These are phyloP conservation scores for Yponomeuta malinellus DNA, from an alignment of 2,888 invertebrate species.

Conservation along the genomic window DNA sequence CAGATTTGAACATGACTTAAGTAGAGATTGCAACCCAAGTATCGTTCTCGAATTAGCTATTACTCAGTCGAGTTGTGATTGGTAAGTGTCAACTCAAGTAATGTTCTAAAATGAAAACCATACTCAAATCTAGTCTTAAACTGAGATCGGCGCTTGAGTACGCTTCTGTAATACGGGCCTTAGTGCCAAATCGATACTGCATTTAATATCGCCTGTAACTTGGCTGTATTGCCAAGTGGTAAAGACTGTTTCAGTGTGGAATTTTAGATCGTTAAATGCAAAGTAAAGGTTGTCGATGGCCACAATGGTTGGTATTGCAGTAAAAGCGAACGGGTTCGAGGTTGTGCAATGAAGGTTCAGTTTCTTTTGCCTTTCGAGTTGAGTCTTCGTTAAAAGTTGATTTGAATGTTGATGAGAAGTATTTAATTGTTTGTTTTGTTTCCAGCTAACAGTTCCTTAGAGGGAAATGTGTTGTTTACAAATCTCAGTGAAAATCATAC, in stretches of 20 bases:
- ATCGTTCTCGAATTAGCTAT: too few relatives aligned
- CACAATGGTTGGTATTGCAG: slow-evolving; percentile 12
- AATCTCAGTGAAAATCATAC: too few relatives aligned
- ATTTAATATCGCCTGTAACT: background rate
- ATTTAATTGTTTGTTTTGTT: background rate
- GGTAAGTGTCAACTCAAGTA: too few relatives aligned
- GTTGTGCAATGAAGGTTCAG: slow-evolving; percentile 10
- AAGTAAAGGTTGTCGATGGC: background rate
- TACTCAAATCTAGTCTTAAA: too few relatives aligned
- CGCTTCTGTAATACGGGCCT: too few relatives aligned
- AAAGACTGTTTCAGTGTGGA: background rate
- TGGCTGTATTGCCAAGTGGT: background rate
- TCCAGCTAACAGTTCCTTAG: background rate
- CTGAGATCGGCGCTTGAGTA: too few relatives aligned
- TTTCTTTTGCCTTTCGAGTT: background rate
- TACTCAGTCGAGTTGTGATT: too few relatives aligned
- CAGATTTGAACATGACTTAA: too few relatives aligned
- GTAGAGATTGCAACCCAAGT: too few relatives aligned
- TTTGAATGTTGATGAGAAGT: slow-evolving; percentile 6
- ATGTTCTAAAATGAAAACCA: too few relatives aligned
- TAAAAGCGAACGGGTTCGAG: slow-evolving; percentile 14
- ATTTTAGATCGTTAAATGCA: background rate
- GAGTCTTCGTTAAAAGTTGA: background rate
- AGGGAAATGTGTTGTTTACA: background rate
- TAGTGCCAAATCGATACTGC: background rate